These are phyloP conservation scores for Clupea harengus DNA, from an alignment of 2,113 vertebrate species.

Conservation along the genomic window DNA sequence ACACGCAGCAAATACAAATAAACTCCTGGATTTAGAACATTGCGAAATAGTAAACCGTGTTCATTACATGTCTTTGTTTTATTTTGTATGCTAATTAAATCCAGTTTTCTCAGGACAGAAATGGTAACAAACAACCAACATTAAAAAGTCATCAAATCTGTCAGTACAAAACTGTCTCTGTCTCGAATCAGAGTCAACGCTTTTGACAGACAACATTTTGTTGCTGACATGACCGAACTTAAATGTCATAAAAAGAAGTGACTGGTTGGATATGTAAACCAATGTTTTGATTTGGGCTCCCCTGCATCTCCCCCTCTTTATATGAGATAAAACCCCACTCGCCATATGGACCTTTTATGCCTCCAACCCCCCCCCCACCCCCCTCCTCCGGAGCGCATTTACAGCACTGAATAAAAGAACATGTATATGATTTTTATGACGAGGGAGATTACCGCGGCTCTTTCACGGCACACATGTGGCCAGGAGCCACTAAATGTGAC, in stretches of 20 bases:
- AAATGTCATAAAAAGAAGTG: background rate
- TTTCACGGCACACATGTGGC: conserved; percentile 65
- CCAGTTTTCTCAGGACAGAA: background rate
- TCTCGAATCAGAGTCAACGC: background rate
- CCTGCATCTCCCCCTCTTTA: conserved; percentile 52
- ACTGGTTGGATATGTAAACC: conserved; percentile 5
- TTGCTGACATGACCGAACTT: conserved; percentile 2
- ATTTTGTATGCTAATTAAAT: background rate
- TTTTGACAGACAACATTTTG: background rate
- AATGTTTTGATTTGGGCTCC: background rate
- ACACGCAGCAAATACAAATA: background rate
- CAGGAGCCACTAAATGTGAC: conserved; percentile 65
- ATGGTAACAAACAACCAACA: conserved; percentile 1
- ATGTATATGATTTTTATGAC: conserved; percentile 69
- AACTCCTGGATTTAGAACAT: background rate
- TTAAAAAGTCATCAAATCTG: conserved; percentile 4
- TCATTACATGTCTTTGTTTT: background rate
- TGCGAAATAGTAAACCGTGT: background rate
- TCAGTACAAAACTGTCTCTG: background rate
- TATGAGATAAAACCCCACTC: conserved; percentile 61
- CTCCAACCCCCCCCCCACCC: no score
- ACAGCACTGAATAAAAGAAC: conserved; percentile 69
- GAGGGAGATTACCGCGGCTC: conserved; percentile 63
- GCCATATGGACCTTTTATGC: conserved; percentile 72
- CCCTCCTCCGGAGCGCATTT: conserved; percentile 59